phyloP scores from a whole-genome alignment of 1,140 invertebrate genomes.

The Camponotus floridanus region DNA sequence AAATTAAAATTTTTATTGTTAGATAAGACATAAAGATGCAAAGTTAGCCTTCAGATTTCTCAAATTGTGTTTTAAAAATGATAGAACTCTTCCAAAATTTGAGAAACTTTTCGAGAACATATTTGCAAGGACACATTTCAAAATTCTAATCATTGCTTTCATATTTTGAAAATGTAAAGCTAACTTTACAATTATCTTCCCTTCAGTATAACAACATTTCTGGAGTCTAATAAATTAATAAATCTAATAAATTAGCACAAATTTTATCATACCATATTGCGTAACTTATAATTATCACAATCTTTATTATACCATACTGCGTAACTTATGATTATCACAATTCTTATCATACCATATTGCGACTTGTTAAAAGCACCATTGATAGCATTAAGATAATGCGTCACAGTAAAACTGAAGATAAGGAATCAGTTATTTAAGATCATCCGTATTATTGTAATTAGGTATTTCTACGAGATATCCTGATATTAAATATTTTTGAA shows the following conservation, averaged over 20 bases:
- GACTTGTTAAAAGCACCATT: constrained; percentile 11
- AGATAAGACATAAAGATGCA: too few species aligned
- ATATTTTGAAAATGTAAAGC: too few species aligned
- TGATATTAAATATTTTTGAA: neutral
- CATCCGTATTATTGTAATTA: neutral
- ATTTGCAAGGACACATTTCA: too few species aligned
- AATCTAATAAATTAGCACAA: neutral
- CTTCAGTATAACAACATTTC: constrained; percentile 47
- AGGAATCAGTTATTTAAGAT: constrained; percentile 26
- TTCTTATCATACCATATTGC: neutral
- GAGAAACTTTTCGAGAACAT: too few species aligned
- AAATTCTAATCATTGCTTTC: too few species aligned
- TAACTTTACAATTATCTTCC: neutral
- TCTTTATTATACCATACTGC: neutral
- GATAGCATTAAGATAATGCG: constrained; percentile 1
- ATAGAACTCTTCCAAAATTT: too few species aligned
- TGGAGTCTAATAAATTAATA: constrained; percentile 1
- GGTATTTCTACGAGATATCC: neutral
- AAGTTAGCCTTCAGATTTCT: too few species aligned
- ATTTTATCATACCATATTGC: neutral
- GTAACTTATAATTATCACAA: neutral
- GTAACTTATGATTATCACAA: neutral
- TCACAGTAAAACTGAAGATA: constrained; percentile 29
- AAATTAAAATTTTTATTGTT: too few species aligned
- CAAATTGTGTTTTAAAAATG: too few species aligned